Conservation (phyloP, 2,888 invertebrate genomes). For the Tinea trinotella region DNA sequence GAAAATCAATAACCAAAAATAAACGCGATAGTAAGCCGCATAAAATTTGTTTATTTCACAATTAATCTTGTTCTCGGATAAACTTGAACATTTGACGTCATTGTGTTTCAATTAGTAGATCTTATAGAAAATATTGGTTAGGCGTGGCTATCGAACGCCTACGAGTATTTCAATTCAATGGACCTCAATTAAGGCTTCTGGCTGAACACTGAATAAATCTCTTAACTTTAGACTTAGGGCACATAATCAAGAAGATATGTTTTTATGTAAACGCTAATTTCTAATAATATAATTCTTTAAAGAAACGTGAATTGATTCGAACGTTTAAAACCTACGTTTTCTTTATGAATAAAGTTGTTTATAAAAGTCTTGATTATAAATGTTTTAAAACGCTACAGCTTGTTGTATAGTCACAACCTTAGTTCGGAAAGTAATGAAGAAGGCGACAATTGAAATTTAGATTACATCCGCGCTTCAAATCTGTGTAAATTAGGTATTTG, state of each 20-base stretch:
- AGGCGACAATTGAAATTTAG: constrained; percentile 46
- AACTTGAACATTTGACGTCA: not conserved
- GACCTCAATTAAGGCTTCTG: constrained; percentile 50
- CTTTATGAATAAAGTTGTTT: no score
- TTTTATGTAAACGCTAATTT: no score
- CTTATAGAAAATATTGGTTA: not conserved
- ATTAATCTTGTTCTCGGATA: not conserved
- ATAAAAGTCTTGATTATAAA: no score
- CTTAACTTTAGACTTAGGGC: constrained; percentile 33
- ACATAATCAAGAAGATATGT: no score
- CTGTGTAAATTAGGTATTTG: constrained; percentile 35
- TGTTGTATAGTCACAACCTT: not conserved
- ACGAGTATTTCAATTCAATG: constrained; percentile 54
- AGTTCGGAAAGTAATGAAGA: constrained; percentile 33
- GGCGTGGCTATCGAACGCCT: constrained; percentile 36
- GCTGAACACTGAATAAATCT: constrained; percentile 42
- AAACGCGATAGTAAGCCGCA: no score
- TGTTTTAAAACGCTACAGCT: not conserved
- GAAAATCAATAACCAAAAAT: no score
- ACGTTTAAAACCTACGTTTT: no score
- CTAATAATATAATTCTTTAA: no score
- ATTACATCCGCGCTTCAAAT: constrained; percentile 38
- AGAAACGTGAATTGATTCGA: no score
- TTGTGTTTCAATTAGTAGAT: not conserved
- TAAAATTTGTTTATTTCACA: not conserved